Evolutionary conservation across 2,113 vertebrate species (phyloP).

Genomic region (Fregetta grallaria): DNA sequence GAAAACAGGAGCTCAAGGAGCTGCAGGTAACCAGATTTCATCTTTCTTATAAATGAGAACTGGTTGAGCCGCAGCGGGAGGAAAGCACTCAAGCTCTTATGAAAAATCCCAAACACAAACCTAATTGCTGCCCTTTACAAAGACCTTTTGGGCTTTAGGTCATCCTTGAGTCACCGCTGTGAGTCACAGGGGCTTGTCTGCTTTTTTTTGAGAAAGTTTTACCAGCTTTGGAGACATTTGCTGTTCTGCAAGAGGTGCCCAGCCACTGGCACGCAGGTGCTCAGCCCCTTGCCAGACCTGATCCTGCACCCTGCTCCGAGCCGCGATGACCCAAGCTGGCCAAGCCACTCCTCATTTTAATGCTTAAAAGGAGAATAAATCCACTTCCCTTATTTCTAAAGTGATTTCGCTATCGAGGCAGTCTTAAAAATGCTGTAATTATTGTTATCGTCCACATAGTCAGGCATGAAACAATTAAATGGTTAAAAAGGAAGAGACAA

Average conservation of each 20-base stretch:
- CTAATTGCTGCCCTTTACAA: background rate
- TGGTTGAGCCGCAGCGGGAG: background rate
- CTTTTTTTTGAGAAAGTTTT: background rate
- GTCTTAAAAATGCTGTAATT: background rate
- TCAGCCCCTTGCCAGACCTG: background rate
- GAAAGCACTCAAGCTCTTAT: background rate
- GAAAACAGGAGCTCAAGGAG: background rate
- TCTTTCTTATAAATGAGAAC: background rate
- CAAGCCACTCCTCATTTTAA: background rate
- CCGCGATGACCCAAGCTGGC: background rate
- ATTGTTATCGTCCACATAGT: background rate
- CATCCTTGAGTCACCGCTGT: background rate
- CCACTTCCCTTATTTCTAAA: background rate
- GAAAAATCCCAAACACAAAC: background rate
- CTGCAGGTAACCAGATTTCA: background rate
- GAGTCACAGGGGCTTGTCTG: background rate
- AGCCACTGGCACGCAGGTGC: rapidly evolving
- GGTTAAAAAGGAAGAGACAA: background rate
- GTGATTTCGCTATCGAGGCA: background rate
- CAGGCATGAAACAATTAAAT: background rate
- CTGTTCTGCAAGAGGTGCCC: background rate
- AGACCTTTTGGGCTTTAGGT: background rate
- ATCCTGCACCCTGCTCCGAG: background rate
- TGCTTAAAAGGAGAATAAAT: background rate
- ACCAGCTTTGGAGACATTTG: background rate